These are phyloP conservation scores for Vireo altiloquus DNA, from an alignment of 2,113 vertebrate species.

Conservation along the genomic window DNA sequence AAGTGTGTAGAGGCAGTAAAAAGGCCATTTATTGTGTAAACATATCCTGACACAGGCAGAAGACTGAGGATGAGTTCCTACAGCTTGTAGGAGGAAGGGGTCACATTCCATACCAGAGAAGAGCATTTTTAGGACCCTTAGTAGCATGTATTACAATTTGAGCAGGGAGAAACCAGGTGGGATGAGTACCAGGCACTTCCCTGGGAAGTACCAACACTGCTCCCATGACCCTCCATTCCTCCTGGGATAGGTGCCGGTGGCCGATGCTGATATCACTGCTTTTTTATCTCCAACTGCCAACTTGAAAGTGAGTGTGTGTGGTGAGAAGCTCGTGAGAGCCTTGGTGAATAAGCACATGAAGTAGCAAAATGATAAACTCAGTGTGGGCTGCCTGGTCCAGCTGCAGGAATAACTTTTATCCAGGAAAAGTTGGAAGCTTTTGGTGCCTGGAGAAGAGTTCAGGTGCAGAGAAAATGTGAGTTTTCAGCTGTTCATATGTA, in stretches of 20 bases:
- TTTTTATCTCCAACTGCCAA: neutral
- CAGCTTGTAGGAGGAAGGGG: neutral
- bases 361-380: neutral
- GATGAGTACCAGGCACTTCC: neutral
- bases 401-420: neutral
- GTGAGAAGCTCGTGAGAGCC: neutral
- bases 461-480: neutral
- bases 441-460: neutral
- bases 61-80: neutral
- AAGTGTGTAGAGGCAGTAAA: neutral
- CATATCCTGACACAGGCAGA: neutral
- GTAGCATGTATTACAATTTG: neutral
- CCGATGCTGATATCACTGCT: rapidly evolving
- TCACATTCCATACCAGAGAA: neutral
- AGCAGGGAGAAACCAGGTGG: neutral
- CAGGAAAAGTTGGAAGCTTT: neutral
- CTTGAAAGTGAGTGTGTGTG: neutral
- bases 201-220: neutral
- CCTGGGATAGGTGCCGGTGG: rapidly evolving
- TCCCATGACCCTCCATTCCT: neutral
- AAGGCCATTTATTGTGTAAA: neutral
- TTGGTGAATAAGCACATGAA: neutral
- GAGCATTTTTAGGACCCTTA: neutral
- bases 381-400: neutral
- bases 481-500: neutral